Percentiles rank a stretch among this genome's conserved stretches.
Conservation (phyloP, 2,797 vertebrate genomes). For the Hephaestus fuliginosus region DNA sequence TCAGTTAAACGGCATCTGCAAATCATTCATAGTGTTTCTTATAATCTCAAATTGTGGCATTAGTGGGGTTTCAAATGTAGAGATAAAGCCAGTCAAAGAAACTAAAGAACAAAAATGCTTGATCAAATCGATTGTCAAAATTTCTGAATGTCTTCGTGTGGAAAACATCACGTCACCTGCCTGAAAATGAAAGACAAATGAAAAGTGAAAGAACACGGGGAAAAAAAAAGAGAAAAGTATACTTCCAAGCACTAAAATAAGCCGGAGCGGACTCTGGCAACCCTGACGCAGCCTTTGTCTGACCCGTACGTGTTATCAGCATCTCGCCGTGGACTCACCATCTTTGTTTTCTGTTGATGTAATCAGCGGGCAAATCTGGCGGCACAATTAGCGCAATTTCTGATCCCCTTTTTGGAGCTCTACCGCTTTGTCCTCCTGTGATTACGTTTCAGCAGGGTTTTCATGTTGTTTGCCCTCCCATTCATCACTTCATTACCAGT, state of each 20-base stretch:
- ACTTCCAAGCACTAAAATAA: not conserved
- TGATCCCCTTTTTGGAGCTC: constrained; percentile 33
- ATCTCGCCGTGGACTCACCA: constrained; percentile 15
- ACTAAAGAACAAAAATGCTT: constrained; percentile 11
- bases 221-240: not conserved
- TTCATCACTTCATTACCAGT: constrained; percentile 64
- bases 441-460: constrained; percentile 54
- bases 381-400: constrained; percentile 57
- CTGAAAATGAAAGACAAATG: not conserved
- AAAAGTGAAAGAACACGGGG: no score
- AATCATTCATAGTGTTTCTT: constrained; percentile 6
- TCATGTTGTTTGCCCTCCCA: constrained; percentile 50
- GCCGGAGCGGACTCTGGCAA: constrained; percentile 18
- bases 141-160: not conserved
- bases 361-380: constrained; percentile 45
- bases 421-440: constrained; percentile 28
- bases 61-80: not conserved
- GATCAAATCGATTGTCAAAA: not conserved
- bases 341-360: constrained; percentile 34
- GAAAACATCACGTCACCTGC: not conserved
- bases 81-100: constrained; percentile 6
- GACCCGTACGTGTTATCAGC: constrained; percentile 3
- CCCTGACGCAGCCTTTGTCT: constrained; percentile 25
- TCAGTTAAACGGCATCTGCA: constrained; percentile 9
- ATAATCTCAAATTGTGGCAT: not conserved